Base-by-base conservation (phyloP, 2,113 vertebrate species). In the Daphoenositta chrysoptera region DNA sequence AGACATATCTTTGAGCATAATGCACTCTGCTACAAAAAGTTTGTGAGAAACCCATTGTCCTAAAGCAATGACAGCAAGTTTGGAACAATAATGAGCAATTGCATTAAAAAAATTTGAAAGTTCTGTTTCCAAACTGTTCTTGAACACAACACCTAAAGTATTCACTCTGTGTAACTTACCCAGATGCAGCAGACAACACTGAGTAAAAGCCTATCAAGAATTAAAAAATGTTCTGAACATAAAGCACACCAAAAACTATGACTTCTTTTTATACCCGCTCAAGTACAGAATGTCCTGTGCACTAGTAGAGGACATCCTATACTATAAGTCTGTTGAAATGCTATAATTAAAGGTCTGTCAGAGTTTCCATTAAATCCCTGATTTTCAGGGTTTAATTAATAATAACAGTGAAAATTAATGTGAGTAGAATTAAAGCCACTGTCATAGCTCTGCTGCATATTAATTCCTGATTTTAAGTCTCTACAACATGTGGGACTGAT, bases 361-460 rank as follows among this genome's bases (percentile, higher is more conserved):
- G 97, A 96, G 92, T 98, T 98, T 98, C 97, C 96, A 98, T 98
- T 98, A 98, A 98, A 98, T 98, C 97, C 97, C 97, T 95, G 98
- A 97, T 97, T 97, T 97, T 97, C 97, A 97, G 97, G 94, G 96
- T 96, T 96, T 98, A 98, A 98, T 98, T 98, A 98, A 98, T 97
- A 97, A 94, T 93, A 96, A 96, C 94, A 97, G 92, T 94, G 94
- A 97, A 97, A 95, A 97, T 97, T 98, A 98, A 97, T 97, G 96
- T 96, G 94, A 96, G 90, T 89, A 83, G 96, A 98, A 97, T 96
- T 97, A 97, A 93, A 98, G 95, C 93, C 93, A 94, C 96, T 98
- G 94, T 93, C 94, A 96, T 54, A 95, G 96, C 91, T 89, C 65
- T 94, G 91, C 88, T 84, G 64, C 97, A 96, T 97, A 97, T 98